Evolutionary conservation across 2,888 invertebrate species (phyloP).

Genomic region (Lamproptera curius): DNA sequence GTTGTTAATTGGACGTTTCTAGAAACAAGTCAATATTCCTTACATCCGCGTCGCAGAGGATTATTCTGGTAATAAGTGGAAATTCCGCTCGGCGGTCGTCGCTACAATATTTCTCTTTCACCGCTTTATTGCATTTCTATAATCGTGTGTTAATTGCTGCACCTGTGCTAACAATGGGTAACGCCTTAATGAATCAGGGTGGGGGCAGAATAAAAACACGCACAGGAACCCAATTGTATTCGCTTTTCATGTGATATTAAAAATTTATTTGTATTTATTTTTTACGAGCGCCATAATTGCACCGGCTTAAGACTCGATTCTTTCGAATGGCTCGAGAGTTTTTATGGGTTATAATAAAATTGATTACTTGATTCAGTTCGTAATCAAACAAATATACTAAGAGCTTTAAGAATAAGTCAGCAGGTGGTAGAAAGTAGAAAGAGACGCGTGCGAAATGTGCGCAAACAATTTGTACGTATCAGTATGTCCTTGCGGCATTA

Average conservation of each 20-base stretch:
- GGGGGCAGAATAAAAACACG: conserved; percentile 11
- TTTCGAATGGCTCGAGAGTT: too few species aligned
- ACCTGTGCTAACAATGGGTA: conserved; percentile 19
- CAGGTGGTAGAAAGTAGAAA: too few species aligned
- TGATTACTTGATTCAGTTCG: too few species aligned
- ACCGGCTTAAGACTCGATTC: too few species aligned
- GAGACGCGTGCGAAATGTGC: too few species aligned
- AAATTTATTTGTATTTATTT: too few species aligned
- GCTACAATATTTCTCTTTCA: conserved; percentile 33
- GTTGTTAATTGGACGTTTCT: background rate
- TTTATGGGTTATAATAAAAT: too few species aligned
- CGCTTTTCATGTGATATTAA: conserved; percentile 13
- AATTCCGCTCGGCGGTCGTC: conserved; percentile 10
- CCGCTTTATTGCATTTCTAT: conserved; percentile 34
- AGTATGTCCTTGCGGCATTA: background rate
- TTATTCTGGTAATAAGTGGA: conserved; percentile 10
- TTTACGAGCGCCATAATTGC: too few species aligned
- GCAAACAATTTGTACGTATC: too few species aligned
- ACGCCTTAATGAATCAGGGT: conserved; percentile 17
- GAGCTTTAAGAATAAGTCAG: too few species aligned
- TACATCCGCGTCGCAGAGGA: conserved; percentile 1
- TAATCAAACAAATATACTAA: too few species aligned
- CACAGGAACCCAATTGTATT: conserved; percentile 24
- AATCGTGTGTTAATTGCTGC: conserved; percentile 34
- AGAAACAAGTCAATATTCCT: background rate